Evolutionary conservation across 2,797 vertebrate genomes (phyloP), one percentile per base, ranked within the genome.

Genomic region (Cossypha caffra): DNA sequence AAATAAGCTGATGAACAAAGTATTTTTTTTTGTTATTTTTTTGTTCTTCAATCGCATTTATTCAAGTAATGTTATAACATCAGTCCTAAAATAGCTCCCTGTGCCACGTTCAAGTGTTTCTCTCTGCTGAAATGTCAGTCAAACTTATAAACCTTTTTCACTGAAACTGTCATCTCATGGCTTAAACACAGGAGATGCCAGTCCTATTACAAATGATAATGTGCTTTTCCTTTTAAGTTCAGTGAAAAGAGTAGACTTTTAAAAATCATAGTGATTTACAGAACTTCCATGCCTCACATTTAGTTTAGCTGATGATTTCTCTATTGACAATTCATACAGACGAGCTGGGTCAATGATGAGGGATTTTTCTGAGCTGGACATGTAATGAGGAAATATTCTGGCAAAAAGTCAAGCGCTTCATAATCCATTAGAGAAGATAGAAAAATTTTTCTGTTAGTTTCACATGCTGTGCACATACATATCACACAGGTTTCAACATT

Each of bases 331-430:
- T 75, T 84, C 50, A 61, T 17, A 14, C 51, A 68, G 69, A 86
- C 11, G 0, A 47, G 54, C 54, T 40, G 47, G 6, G 47, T 78
- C 38, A n/a, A 77, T 86, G 62, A 83, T 64, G 47, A 85, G 19
- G 23, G 10, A 4, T 43, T 77, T 77, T 91, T 79, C 40, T 93
- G 72, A 94, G 45, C 20, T 69, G 45, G 86, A 77, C 13, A 83
- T 67, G 26, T 59, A 87, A 90, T 25, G 15, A 95, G 33, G 33
- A 95, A 92, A 86, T 91, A 90, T 57, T 84, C 80, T 59, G 63
- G 69, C 47, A 94, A 84, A 88, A 94, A 91, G 31, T 79, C 62
- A 90, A 62, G 16, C 78, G 18, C 38, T 95, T 90, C 66, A 66
- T 78, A 95, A 92, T 73, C 71, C 59, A 69, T 82, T 90, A 79